Evolutionary conservation across 2,797 vertebrate genomes (phyloP), one percentile per base, ranked within the genome.

Genomic region (Melanotaenia parkinsoni): DNA sequence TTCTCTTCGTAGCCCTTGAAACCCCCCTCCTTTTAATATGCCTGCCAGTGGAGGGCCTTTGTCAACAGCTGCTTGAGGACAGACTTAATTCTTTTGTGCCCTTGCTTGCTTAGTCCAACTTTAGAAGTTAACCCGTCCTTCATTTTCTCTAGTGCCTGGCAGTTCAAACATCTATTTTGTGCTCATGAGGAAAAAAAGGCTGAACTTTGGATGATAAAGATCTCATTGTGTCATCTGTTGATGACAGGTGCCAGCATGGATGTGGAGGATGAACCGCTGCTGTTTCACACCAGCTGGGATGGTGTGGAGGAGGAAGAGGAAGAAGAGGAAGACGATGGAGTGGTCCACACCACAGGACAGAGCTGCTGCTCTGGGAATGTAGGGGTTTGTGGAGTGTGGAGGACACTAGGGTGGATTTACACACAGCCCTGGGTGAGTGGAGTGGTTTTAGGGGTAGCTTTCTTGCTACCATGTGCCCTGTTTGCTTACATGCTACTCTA

Each of bases 401-500:
- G 92, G 68, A 89, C 87, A 0, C 93, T 98, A 26, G 97, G 96
- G 12, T 98, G 96, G 96, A 84, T 96, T 24, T 98, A 98, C 88
- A 98, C 97, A 20, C 95, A 95, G 50, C 96, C 96, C 0, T 97
- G 93, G 88, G 96, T 95, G 0, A 97, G 97, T 0, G 90, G 94
- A 35, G 86, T 93, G 69, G 90, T 98, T 51, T 90, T 99, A 50
- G 95, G 95, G 70, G 86, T 95, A 30, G 96, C 95, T 50, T 95
- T 97, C 75, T 87, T 96, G 72, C 92, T 99, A n/a, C 97, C 98
- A 1, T 94, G 96, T 0, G 82, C 91, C 69, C 93, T 99, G 13
- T 97, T 96, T 5, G 87, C 93, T 58, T 93, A 96, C 87, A 99
- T 99, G 98, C 97, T 98, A 84, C 92, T 98, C 70, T 95, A 94